Percentiles rank a stretch among this genome's conserved stretches.
phyloP scores from a whole-genome alignment of 1,140 invertebrate species.

The Metopolophium dirhodum region DNA sequence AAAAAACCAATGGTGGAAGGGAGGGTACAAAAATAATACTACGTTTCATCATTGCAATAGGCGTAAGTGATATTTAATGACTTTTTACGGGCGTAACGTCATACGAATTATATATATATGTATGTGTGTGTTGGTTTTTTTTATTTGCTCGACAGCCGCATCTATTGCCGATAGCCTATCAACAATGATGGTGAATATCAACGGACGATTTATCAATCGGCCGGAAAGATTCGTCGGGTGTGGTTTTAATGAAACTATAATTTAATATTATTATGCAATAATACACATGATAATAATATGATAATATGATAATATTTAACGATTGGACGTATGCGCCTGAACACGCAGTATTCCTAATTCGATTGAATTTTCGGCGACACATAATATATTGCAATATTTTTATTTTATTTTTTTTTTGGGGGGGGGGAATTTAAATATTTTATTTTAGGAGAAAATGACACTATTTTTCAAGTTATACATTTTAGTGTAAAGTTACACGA shows the following conservation, averaged over 20 bases:
- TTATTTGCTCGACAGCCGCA: not conserved
- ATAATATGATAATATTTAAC: not conserved
- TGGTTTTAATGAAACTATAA: not conserved
- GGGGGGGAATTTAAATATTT: no score
- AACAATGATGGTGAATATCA: not conserved
- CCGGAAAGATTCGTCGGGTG: conserved; percentile 28
- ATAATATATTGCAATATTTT: no score
- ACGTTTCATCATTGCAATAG: conserved; percentile 10
- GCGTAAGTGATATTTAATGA: conserved; percentile 55
- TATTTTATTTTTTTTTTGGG: no score
- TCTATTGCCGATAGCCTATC: not conserved
- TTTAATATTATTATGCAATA: not conserved
- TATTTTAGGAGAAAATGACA: no score
- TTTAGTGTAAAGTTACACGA: no score
- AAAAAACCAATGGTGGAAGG: not conserved
- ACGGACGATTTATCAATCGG: not conserved
- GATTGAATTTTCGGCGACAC: no score
- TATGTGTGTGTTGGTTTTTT: not conserved
- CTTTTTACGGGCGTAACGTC: not conserved
- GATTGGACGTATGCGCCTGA: no score
- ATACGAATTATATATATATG: not conserved
- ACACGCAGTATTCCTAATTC: no score
- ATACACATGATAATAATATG: not conserved
- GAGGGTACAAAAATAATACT: not conserved
- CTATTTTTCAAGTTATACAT: no score